Base-by-base conservation (phyloP, 2,113 vertebrate species). In the Proteles cristata region DNA sequence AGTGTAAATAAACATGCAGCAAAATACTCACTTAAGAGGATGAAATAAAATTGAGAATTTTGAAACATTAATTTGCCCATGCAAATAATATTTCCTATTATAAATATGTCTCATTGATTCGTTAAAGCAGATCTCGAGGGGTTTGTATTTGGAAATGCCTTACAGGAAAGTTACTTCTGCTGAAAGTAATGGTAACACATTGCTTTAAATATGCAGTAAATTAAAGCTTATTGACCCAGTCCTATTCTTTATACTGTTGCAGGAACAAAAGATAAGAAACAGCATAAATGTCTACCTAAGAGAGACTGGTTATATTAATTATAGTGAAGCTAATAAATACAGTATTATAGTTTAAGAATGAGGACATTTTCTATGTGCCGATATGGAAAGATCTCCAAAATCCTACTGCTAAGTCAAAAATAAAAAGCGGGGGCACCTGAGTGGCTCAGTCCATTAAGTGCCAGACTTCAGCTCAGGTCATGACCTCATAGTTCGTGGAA, bases 1-100 rank as follows among this genome's bases (percentile, higher is more conserved):
- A 82, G 45, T 93, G 2, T 91, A 95, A 93, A 93, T 65, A 96
- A 87, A 87, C 85, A 85, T 76, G 15, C 61, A 83, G 74, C 31
- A 97, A 88, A 90, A 93, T 63, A 71, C 23, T 45, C 63, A 80
- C 61, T 88, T 82, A 80, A 43, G 55, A 58, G 68, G 55, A 87
- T 11, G 76, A 88, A 93, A 66, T 48, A 66, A 35, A 93, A 91
- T 43, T 17, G 39, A 82, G 25, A 28, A 58, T 88, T 96, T 53
- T 35, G 43, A 63, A 92, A 90, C 69, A 83, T 48, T 88, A 91
- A 84, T 88, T 91, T 50, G 77, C 87, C 66, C 76, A 69, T 19
- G 35, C 25, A 84, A 83, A 96, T 71, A 50, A 33, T 28, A 83
- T 39, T 39, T 81, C 69, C 80, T 74, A 93, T 93, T 83, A 45